Base-by-base conservation (phyloP, 2,113 vertebrate species). In the Brachypteracias leptosomus region DNA sequence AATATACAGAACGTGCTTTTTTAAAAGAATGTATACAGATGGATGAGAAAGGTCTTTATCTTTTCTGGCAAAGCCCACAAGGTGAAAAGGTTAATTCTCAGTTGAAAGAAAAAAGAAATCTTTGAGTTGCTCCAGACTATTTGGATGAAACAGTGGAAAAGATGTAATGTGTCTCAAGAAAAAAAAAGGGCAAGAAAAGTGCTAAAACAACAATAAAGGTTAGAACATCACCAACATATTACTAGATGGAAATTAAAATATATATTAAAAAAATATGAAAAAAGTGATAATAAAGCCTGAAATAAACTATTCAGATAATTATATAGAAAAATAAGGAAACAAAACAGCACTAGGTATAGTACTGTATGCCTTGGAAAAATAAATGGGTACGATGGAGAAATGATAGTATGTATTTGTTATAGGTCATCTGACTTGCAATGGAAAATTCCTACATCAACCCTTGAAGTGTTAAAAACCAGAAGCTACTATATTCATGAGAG, bases 401-500 rank as follows among this genome's bases (percentile, higher is more conserved):
- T n/a, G 5, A 38, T 21, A 62, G 3, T 67, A 7, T 52, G 2
- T 33, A 40, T 59, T 71, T 90, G 20, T 71, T 74, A 54, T 11
- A 79, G 36, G 29, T 42, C 58, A 67, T 29, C 24, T 63, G 63
- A 67, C 16, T 63, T 36, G 33, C 14, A 88, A 71, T 55, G 47
- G 82, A 95, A 94, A 91, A 90, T 93, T 93, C 47, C 47, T 90
- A 6, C 11, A 77, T 28, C 55, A 67, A 1, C 18, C 33, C 51
- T 77, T n/a, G 26, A 95, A 94, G 79, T 90, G 36, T 88, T 95
- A 92, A 93, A 96, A 94, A 35, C 6, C 21, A 74, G 59, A 92
- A 88, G 31, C n/a, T 75, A 17, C 57, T 84, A 6, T 91, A 86
- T 90, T 94, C 95, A 86, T 65, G 68, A 90, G 82, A 72, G 92